phyloP scores from a whole-genome alignment of 2,888 invertebrate species.

The Acanthosepion lycidas region DNA sequence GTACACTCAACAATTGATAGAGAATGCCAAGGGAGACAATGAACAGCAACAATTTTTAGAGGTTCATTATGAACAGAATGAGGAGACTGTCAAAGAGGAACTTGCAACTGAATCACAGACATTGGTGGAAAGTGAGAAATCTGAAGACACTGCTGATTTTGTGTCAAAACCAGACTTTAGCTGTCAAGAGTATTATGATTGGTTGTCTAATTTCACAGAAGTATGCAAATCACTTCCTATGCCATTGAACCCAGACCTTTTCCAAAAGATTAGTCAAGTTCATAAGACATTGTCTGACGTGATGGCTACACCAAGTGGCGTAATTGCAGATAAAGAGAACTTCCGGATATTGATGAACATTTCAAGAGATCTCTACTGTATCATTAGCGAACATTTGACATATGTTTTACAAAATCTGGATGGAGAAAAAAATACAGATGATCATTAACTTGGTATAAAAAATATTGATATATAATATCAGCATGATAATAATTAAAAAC shows the following conservation, averaged over 20 bases:
- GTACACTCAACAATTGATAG: constrained; percentile 49
- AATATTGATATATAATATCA: not conserved
- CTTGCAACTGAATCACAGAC: constrained; percentile 23
- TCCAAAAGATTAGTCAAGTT: constrained; percentile 71
- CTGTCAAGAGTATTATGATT: constrained; percentile 72
- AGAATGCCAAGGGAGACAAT: constrained; percentile 48
- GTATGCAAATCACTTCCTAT: constrained; percentile 67
- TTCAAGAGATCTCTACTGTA: constrained; percentile 66
- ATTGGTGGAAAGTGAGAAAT: not conserved
- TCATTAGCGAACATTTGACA: constrained; percentile 68
- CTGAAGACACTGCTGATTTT: constrained; percentile 56
- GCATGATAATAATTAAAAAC: too few relatives aligned
- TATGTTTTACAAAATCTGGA: constrained; percentile 65
- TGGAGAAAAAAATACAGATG: not conserved
- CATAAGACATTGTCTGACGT: constrained; percentile 71
- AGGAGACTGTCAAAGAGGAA: constrained; percentile 49
- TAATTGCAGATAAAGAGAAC: constrained; percentile 69
- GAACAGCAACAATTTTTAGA: constrained; percentile 48
- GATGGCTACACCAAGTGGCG: constrained; percentile 70
- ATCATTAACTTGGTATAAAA: not conserved
- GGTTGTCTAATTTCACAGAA: constrained; percentile 71
- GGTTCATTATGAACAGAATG: constrained; percentile 40
- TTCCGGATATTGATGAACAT: constrained; percentile 71
- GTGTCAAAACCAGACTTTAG: constrained; percentile 69
- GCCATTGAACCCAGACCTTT: constrained; percentile 67